phyloP scores from a whole-genome alignment of 2,113 vertebrate species.

The Entosphenus tridentatus region DNA sequence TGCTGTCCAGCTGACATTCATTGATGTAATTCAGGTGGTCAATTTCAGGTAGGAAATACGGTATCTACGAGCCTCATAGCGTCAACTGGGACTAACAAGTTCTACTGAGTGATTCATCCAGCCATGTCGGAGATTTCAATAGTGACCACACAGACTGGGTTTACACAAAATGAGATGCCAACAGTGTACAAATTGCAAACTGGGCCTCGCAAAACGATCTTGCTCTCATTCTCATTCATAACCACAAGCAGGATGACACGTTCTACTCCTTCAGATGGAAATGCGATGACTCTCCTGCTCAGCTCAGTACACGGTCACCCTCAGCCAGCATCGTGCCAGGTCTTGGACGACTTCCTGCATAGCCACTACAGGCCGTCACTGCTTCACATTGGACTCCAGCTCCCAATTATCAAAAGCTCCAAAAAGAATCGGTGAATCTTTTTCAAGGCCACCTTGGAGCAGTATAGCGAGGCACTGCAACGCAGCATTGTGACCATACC shows the following conservation, averaged over 20 bases:
- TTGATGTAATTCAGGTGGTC: too few relatives aligned
- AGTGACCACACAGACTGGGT: background rate
- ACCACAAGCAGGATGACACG: background rate
- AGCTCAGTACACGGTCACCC: background rate
- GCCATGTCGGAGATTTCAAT: background rate
- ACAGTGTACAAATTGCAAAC: background rate
- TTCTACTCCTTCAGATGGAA: background rate
- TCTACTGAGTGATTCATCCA: conserved; percentile 1
- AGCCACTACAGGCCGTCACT: background rate
- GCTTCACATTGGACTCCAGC: background rate
- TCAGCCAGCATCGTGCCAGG: background rate
- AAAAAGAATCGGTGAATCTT: background rate
- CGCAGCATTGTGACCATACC: background rate
- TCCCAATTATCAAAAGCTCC: conserved; percentile 1
- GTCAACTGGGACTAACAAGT: background rate
- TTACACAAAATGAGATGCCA: background rate
- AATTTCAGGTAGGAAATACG: too few relatives aligned
- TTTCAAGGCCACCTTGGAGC: background rate
- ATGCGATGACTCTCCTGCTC: background rate
- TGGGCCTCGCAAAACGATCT: background rate
- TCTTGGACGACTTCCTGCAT: background rate
- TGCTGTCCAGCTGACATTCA: too few relatives aligned
- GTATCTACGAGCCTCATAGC: too few relatives aligned
- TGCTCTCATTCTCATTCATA: background rate
- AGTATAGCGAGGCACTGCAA: background rate